Base-by-base conservation (phyloP, 1,140 invertebrate species). In the Drosophila nigrodunni region DNA sequence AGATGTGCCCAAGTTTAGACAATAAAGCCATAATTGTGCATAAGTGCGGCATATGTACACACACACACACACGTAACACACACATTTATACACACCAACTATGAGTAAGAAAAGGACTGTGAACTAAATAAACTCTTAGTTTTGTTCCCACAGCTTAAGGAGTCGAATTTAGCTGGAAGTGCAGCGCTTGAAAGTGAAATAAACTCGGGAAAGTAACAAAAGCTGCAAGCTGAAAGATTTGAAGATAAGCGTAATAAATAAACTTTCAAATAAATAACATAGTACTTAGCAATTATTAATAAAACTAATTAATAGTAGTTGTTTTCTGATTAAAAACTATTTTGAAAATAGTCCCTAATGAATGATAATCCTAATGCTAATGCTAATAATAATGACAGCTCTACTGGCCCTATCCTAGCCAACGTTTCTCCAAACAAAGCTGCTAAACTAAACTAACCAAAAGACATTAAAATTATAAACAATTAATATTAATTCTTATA, bases 1-100 rank as follows among this genome's bases (percentile, higher is more conserved):
- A 88, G 83, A 88, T 89, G 85, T 88, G 85, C 78, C 85, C 85
- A 88, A 88, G 85, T 88, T 88, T 85, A 88, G 85, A 89, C 85
- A 88, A 88, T 88, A 85, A 89, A 89, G 85, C 85, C 85, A 89
- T 89, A 89, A 89, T 89, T 89, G 85, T 89, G 77, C 85, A 89
- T 89, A 87, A 87, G 83, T 87, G 74, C 80, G 80, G 58, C 64
- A 44, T 60, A 74, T 41, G 59, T 41, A 61, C 39, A 55, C 58
- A 37, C 58, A 69, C 25, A 57, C 57, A 62, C 10, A 43, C 21
- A 39, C 39, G 47, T n/a, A 57, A 52, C 30, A 9, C 6, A 44
- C 2, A 37, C 18, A 58, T 9, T 52, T 15, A 9, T 2, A 44
- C 2, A 46, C 10, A 35, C 18, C 54, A n/a, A 15, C 55, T 3